phyloP scores from a whole-genome alignment of 2,797 vertebrate species.

The Sparus aurata region DNA sequence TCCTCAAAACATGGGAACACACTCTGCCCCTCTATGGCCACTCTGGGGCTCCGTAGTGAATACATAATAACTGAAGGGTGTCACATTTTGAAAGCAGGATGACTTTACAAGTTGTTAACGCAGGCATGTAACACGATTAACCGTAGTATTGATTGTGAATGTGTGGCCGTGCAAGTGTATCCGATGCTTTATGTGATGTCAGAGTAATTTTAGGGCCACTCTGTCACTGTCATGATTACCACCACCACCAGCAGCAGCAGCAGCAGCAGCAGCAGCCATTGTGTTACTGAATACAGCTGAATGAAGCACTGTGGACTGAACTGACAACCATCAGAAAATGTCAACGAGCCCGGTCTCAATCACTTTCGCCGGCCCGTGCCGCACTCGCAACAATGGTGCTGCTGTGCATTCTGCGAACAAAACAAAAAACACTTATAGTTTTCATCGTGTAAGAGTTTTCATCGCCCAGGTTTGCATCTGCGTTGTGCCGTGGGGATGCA shows the following conservation, averaged over 20 bases:
- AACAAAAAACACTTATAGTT: too few species aligned
- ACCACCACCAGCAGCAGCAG: constrained; percentile 79
- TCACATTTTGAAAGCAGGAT: background rate
- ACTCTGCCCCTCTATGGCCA: too few species aligned
- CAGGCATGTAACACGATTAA: constrained; percentile 1
- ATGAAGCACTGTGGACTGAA: constrained; percentile 79
- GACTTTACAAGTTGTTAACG: constrained; percentile 4
- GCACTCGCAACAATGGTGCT: background rate
- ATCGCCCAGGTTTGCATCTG: background rate
- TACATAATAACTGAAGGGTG: background rate
- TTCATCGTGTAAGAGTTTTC: too few species aligned
- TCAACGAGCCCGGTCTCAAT: constrained; percentile 1
- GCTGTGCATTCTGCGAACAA: background rate
- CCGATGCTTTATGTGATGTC: constrained; percentile 91
- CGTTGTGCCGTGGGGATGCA: background rate
- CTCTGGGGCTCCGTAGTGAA: too few species aligned
- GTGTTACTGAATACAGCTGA: constrained; percentile 80
- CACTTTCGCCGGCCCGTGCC: constrained; percentile 4
- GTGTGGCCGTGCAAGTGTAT: constrained; percentile 63
- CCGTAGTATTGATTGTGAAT: constrained; percentile 18
- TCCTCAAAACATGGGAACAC: too few species aligned
- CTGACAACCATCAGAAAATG: constrained; percentile 77
- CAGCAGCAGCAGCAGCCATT: constrained; percentile 87
- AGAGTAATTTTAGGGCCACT: constrained; percentile 89
- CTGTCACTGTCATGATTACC: constrained; percentile 91